Conservation (phyloP, 2,797 vertebrate genomes). For the Synaphobranchus kaupii region DNA sequence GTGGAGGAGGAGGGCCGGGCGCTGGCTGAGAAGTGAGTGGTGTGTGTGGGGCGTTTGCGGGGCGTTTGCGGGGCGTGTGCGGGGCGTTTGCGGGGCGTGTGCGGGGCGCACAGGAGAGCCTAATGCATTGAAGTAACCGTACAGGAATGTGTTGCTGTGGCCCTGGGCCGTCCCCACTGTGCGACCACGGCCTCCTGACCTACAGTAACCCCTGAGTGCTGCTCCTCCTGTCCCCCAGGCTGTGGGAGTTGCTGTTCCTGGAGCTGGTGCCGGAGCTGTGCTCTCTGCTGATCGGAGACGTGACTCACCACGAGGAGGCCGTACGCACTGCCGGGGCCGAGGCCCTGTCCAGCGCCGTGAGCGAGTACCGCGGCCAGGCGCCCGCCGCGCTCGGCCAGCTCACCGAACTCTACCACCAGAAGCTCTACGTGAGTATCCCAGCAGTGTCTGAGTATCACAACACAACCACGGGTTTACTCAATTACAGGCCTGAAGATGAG, state of each 20-base stretch:
- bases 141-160: background rate
- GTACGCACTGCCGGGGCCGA: constrained; percentile 88
- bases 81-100: background rate
- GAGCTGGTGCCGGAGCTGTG: constrained; percentile 90
- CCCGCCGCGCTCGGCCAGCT: constrained; percentile 84
- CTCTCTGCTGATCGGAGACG: constrained; percentile 87
- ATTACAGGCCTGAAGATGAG: background rate
- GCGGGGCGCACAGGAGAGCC: background rate
- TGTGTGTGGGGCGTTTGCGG: background rate
- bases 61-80: background rate
- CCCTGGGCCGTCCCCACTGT: background rate
- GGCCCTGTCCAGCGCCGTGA: constrained; percentile 87
- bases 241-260: constrained; percentile 88
- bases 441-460: too few relatives aligned
- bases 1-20: constrained; percentile 85
- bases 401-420: constrained; percentile 93
- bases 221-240: constrained; percentile 59
- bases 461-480: background rate
- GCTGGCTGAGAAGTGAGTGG: constrained; percentile 84
- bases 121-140: background rate
- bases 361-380: constrained; percentile 84
- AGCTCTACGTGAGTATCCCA: constrained; percentile 86
- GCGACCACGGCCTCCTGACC: background rate
- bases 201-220: background rate
- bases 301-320: constrained; percentile 90